These are phyloP conservation scores for Cassiopea xamachana DNA, from an alignment of 30 jellyfish, hydroid and myxozoan species.

Conservation along the genomic window DNA sequence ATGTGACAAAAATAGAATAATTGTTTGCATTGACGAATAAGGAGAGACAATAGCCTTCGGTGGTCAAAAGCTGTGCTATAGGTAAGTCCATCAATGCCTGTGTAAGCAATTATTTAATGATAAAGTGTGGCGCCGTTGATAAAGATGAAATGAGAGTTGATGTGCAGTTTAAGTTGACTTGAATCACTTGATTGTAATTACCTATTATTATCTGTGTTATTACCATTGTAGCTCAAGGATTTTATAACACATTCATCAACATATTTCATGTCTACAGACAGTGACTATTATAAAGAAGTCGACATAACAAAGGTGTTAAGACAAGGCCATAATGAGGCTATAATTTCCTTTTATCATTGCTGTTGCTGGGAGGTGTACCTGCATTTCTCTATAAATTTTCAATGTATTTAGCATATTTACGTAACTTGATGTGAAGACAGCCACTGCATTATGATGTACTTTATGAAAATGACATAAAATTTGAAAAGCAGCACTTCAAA, in stretches of 20 bases:
- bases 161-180: neutral
- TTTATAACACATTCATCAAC: conserved; percentile 1
- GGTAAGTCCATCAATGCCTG: neutral
- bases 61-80: neutral
- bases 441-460: neutral
- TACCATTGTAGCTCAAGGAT: neutral
- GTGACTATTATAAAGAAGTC: neutral
- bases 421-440: neutral
- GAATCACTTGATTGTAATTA: conserved; percentile 1
- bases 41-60: neutral
- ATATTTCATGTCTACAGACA: conserved; percentile 4
- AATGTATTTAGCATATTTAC: neutral
- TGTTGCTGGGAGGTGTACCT: conserved; percentile 56
- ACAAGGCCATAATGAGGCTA: neutral
- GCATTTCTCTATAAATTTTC: neutral
- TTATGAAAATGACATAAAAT: neutral
- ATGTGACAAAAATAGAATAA: neutral
- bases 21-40: neutral
- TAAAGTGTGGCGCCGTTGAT: neutral
- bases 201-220: neutral
- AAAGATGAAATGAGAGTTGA: neutral
- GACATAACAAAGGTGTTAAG: conserved; percentile 1
- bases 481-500: neutral
- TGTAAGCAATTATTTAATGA: neutral
- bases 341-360: neutral